phyloP scores from a whole-genome alignment of 2,113 vertebrate genomes.

The Oreotrochilus melanogaster region DNA sequence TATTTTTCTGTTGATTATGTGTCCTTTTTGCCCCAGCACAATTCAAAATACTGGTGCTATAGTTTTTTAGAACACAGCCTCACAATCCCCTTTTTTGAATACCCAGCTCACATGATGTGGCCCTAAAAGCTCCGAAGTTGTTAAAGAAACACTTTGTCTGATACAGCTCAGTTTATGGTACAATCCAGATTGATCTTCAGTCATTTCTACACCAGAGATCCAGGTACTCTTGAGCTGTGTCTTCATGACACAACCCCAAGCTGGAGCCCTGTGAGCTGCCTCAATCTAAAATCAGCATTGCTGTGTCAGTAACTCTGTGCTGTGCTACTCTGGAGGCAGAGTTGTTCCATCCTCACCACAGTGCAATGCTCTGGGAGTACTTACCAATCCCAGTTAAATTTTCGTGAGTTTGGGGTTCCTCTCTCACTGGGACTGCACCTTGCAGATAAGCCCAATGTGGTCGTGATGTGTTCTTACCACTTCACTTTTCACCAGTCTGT shows the following conservation, averaged over 20 bases:
- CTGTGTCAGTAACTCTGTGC: neutral
- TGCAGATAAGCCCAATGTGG: neutral
- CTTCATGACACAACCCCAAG: neutral
- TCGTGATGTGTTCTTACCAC: neutral
- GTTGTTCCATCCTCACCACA: neutral
- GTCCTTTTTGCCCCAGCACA: neutral
- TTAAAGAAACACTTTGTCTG: neutral
- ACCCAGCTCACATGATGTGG: neutral
- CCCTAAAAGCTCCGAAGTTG: neutral
- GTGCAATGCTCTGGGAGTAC: neutral
- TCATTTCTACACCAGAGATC: neutral
- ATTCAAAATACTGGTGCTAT: neutral
- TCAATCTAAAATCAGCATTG: neutral
- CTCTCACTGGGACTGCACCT: neutral
- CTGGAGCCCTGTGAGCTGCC: neutral
- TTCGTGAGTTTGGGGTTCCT: neutral
- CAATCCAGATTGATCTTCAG: neutral
- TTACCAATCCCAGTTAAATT: fast-evolving
- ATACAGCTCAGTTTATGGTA: neutral
- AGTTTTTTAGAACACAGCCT: neutral
- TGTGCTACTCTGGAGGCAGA: fast-evolving
- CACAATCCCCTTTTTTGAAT: neutral
- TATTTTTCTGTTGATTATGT: neutral
- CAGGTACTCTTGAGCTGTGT: neutral
- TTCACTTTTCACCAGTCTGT: neutral